These are phyloP conservation scores for Phragmatobia fuliginosa DNA, from an alignment of 2,888 invertebrate species.

Conservation along the genomic window DNA sequence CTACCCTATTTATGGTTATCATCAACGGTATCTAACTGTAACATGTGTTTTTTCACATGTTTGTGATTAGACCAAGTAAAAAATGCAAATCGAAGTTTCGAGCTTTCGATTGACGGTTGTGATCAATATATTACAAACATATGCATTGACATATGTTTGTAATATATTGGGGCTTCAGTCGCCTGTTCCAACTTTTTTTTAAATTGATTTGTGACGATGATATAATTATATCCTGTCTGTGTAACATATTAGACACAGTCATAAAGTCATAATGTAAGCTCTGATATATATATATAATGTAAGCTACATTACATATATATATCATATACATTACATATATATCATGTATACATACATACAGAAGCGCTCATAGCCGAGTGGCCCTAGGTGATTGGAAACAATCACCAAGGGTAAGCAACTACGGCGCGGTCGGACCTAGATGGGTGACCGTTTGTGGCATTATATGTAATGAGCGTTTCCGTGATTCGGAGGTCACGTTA, in stretches of 20 bases:
- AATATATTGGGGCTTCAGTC: neutral
- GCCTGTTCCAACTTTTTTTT: neutral
- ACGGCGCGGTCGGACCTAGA: too few species aligned
- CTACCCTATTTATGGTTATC: slow-evolving; percentile 50
- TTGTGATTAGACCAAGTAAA: slow-evolving; percentile 24
- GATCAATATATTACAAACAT: slow-evolving; percentile 9
- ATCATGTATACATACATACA: too few species aligned
- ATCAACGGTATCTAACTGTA: slow-evolving; percentile 36
- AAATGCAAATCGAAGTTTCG: slow-evolving; percentile 2
- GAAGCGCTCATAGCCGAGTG: too few species aligned
- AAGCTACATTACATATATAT: too few species aligned
- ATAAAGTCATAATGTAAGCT: neutral
- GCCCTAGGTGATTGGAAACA: too few species aligned
- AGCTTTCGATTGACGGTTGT: neutral
- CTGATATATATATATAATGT: too few species aligned
- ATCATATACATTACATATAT: too few species aligned
- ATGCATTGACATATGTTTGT: neutral
- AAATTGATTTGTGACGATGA: neutral
- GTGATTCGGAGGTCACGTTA: too few species aligned
- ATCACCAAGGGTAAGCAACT: too few species aligned
- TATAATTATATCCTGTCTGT: neutral
- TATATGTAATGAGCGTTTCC: too few species aligned
- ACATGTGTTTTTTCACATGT: slow-evolving; percentile 36
- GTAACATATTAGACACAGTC: too few species aligned
- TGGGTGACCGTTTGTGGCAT: too few species aligned